Base-by-base conservation (phyloP, 2,888 invertebrate genomes). In the Lithophane ornitopus region DNA sequence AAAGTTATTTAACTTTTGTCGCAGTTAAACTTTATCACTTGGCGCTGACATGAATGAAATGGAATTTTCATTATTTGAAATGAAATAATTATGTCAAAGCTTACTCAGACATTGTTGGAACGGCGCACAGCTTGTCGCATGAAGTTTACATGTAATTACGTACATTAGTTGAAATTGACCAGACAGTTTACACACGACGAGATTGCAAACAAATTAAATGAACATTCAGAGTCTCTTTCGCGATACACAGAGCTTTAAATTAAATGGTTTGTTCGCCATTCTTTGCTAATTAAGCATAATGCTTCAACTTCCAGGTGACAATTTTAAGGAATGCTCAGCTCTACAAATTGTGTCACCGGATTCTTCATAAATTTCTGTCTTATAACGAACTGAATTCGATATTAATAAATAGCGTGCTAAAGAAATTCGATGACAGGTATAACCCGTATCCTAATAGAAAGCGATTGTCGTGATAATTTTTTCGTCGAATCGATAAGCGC, bases 161-260 rank as follows among this genome's bases (percentile, higher is more conserved):
- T 49, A n/a, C 14, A 8, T 46, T 39, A 16, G 7, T 39, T 22
- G 7, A 59, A 72, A 34, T 26, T 54, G 14, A 58, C 54, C 61
- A 46, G 19, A 39, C 49, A 59, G 22, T 19, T 58, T 12, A 22
- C 41, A 56, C 41, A 22, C 56, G n/a, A 59, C 19, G 9, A 7
- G 9, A 22, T 14, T 44, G 16, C 61, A 49, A 62, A 62, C 34
- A 41, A 62, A 56, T 49, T 26, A 49, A 80, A 63, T 34, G 9
- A 63, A 41, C 16, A 26, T 26, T 41, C 22, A 34, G 16, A 44
- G 52, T 34, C 26, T 61, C 19, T 58, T 39, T 61, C 49, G 14
- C 3, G 39, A 72, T 52, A 34, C 14, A 61, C 3, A 41, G 19
- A 72, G 59, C 3, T 59, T 34, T 14, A 34, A 59, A 72, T 65